Evolutionary conservation across 2,888 invertebrate genomes (phyloP).

Genomic region (Gymnosoma rotundatum): DNA sequence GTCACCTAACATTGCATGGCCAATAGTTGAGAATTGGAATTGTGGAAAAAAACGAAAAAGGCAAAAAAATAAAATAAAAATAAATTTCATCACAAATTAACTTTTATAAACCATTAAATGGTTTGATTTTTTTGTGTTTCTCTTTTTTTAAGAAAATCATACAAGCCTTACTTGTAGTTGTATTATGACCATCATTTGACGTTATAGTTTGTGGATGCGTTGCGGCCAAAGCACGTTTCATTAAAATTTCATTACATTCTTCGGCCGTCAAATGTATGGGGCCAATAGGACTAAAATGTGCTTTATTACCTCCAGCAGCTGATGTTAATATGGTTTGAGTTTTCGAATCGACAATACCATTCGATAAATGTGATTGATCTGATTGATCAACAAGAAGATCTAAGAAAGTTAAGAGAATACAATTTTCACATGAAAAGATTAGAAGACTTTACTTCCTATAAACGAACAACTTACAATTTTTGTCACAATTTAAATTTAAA

Average conservation of each 20-base stretch:
- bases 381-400: conserved; percentile 82
- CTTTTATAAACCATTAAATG: conserved; percentile 27
- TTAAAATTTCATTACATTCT: conserved; percentile 90
- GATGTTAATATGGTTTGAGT: conserved; percentile 82
- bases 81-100: conserved; percentile 49
- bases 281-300: conserved; percentile 88
- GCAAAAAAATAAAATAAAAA: conserved; percentile 15
- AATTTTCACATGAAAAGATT: conserved; percentile 69
- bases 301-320: conserved; percentile 78
- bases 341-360: conserved; percentile 82
- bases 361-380: conserved; percentile 80
- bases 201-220: conserved; percentile 84
- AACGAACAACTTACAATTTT: conserved; percentile 81
- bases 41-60: conserved; percentile 34
- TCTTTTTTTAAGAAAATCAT: conserved; percentile 18
- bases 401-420: conserved; percentile 71
- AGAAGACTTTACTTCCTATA: neutral
- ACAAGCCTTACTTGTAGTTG: conserved; percentile 78
- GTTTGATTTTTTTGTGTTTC: neutral
- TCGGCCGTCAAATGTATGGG: conserved; percentile 89
- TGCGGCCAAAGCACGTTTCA: conserved; percentile 88
- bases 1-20: conserved; percentile 81
- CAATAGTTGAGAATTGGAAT: conserved; percentile 74
- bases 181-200: conserved; percentile 80
- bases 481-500: conserved; percentile 82